Evolutionary conservation across 2,888 invertebrate species (phyloP).

Genomic region (Alcis repandata): DNA sequence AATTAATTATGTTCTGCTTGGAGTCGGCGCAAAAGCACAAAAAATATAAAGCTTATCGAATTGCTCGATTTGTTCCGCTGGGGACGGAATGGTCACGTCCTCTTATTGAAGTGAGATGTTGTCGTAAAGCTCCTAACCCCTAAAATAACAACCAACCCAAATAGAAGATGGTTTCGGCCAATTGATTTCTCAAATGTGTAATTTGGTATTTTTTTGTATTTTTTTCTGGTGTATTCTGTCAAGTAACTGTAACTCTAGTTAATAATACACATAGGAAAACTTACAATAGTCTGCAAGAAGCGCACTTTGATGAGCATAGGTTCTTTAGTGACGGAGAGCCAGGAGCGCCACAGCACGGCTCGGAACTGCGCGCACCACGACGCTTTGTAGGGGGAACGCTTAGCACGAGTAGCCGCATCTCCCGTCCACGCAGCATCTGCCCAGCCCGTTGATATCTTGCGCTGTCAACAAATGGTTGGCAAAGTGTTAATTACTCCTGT

Average conservation of each 20-base stretch:
- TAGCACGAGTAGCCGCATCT: conserved; percentile 64
- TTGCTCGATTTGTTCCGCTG: too few relatives aligned
- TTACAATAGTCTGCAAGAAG: conserved; percentile 94
- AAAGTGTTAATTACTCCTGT: not conserved
- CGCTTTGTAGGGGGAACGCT: conserved; percentile 91
- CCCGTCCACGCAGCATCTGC: conserved; percentile 76
- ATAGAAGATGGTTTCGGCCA: too few relatives aligned
- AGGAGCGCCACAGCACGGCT: conserved; percentile 96
- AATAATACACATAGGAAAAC: conserved; percentile 59
- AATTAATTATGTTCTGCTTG: too few relatives aligned
- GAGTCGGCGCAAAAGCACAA: too few relatives aligned
- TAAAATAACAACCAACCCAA: too few relatives aligned
- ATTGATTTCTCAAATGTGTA: not conserved
- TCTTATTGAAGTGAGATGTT: too few relatives aligned
- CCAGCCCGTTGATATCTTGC: conserved; percentile 74
- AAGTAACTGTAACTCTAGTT: not conserved
- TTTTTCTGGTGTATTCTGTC: too few relatives aligned
- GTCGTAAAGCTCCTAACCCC: too few relatives aligned
- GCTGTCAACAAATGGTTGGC: conserved; percentile 52
- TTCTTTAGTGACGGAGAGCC: conserved; percentile 95
- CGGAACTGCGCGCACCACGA: conserved; percentile 95
- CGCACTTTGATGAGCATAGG: conserved; percentile 96
- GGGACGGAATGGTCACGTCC: too few relatives aligned
- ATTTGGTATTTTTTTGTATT: not conserved
- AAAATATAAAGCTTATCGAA: too few relatives aligned